These are phyloP conservation scores for Xestoiulus laeticollis DNA, from an alignment of 2,888 invertebrate genomes.

Conservation along the genomic window DNA sequence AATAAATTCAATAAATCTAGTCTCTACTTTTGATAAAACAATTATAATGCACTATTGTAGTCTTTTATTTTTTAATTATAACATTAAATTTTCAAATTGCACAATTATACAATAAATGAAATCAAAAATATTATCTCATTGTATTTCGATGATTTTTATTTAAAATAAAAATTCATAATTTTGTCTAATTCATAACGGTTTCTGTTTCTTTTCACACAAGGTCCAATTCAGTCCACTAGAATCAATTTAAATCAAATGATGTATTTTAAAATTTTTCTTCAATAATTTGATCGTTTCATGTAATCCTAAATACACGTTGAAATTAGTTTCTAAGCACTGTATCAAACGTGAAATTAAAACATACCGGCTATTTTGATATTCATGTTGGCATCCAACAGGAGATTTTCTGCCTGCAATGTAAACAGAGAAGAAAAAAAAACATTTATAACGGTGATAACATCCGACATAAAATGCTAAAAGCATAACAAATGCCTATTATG, in stretches of 20 bases:
- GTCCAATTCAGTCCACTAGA: too few species aligned
- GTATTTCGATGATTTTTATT: too few species aligned
- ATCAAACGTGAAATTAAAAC: background rate
- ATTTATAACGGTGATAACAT: background rate
- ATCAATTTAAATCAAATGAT: too few species aligned
- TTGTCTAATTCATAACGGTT: too few species aligned
- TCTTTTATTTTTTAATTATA: too few species aligned
- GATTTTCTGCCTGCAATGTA: slow-evolving; percentile 84
- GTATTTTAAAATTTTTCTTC: too few species aligned
- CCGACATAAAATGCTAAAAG: background rate
- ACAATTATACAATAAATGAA: too few species aligned
- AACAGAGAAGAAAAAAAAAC: background rate
- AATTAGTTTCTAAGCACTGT: background rate
- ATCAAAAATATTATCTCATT: too few species aligned
- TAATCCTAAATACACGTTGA: background rate
- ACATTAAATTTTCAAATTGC: too few species aligned
- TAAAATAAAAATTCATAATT: too few species aligned
- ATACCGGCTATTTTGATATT: slow-evolving; percentile 88
- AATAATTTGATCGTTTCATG: too few species aligned
- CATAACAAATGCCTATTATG: background rate
- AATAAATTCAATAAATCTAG: slow-evolving; percentile 39
- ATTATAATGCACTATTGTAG: background rate
- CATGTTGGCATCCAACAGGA: slow-evolving; percentile 89
- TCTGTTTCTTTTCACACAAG: too few species aligned
- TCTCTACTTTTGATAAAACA: background rate